phyloP scores from a whole-genome alignment of 1,140 invertebrate genomes.

The Drosophila ohnishii region DNA sequence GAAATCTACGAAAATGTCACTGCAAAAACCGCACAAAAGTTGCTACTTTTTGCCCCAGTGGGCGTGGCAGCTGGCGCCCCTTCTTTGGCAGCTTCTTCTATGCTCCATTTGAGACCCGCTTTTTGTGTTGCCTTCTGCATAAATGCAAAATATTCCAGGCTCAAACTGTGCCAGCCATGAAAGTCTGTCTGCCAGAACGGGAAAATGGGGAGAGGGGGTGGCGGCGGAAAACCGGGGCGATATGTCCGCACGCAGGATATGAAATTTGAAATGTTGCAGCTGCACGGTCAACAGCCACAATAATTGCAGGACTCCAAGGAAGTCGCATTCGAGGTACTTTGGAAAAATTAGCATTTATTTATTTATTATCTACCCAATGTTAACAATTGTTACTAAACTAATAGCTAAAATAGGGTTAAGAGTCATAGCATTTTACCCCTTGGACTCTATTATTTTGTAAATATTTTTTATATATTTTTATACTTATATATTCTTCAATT shows the following conservation, averaged over 20 bases:
- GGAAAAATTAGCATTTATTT: neutral
- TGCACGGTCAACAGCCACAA: conserved; percentile 46
- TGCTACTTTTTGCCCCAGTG: conserved; percentile 39
- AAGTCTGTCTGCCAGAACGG: conserved; percentile 38
- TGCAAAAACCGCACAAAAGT: conserved; percentile 68
- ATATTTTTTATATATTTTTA: neutral
- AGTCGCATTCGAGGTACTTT: neutral
- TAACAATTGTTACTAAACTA: too few species aligned
- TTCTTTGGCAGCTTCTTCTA: conserved; percentile 32
- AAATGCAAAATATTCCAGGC: conserved; percentile 75
- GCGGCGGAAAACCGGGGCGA: conserved; percentile 25
- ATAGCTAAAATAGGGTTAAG: too few species aligned
- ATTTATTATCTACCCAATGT: neutral
- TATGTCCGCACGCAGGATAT: conserved; percentile 60
- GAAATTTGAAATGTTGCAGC: conserved; percentile 58
- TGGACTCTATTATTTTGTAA: too few species aligned
- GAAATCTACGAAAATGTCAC: conserved; percentile 65
- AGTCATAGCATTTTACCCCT: too few species aligned
- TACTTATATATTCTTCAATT: neutral
- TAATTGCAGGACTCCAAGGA: neutral
- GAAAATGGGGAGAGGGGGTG: neutral
- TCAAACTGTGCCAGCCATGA: conserved; percentile 64
- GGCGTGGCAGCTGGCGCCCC: conserved; percentile 39
- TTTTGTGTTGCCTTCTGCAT: conserved; percentile 56
- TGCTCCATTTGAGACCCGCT: conserved; percentile 60